Evolutionary conservation across 2,797 vertebrate genomes (phyloP).

Genomic region (Euthynnus affinis): DNA sequence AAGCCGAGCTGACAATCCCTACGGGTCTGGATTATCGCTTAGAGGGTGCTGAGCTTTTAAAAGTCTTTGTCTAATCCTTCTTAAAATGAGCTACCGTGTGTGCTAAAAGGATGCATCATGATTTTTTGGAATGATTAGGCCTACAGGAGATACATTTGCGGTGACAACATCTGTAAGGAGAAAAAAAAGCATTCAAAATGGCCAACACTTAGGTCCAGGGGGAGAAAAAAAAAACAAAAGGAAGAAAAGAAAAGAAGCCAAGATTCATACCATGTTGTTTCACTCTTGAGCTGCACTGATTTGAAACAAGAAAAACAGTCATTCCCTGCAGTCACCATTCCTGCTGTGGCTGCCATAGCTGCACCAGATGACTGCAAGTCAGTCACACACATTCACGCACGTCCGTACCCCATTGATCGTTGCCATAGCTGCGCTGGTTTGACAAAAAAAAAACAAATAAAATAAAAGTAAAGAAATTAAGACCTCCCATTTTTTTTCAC

Average conservation of each 20-base stretch:
- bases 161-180: constrained; percentile 28
- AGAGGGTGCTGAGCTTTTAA: constrained; percentile 60
- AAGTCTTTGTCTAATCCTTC: constrained; percentile 67
- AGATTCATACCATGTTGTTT: constrained; percentile 65
- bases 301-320: constrained; percentile 69
- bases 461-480: constrained; percentile 64
- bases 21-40: constrained; percentile 64
- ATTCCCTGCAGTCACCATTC: constrained; percentile 73
- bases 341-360: constrained; percentile 77
- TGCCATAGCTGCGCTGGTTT: constrained; percentile 82
- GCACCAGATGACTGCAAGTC: constrained; percentile 76
- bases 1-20: constrained; percentile 57
- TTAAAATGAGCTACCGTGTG: constrained; percentile 63
- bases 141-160: constrained; percentile 57
- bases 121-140: constrained; percentile 56
- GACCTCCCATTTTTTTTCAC: constrained; percentile 78
- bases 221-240: neutral
- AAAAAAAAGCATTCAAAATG: constrained; percentile 50
- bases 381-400: constrained; percentile 73
- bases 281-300: constrained; percentile 77
- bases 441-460: constrained; percentile 39
- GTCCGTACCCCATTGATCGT: constrained; percentile 76
- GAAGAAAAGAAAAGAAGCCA: constrained; percentile 21
- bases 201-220: constrained; percentile 66
- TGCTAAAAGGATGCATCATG: constrained; percentile 57